Evolutionary conservation across 2,888 invertebrate genomes (phyloP).

Genomic region (Cheilosia urbana): DNA sequence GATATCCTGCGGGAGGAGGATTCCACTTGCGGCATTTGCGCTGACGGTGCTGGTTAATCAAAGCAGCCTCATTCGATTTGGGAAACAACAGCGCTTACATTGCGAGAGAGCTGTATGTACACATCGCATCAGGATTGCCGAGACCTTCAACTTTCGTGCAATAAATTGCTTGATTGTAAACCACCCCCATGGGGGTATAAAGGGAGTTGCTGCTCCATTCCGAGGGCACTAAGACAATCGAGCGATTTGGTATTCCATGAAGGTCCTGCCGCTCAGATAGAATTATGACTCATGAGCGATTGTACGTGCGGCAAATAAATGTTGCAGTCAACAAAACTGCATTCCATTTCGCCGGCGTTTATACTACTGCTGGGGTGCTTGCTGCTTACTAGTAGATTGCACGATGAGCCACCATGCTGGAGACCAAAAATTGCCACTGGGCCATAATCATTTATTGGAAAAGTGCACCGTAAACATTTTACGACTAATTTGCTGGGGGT

Average conservation of each 20-base stretch:
- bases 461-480: slow-evolving; percentile 76
- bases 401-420: slow-evolving; percentile 6
- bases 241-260: slow-evolving; percentile 69
- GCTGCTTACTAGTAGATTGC: not conserved
- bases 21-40: slow-evolving; percentile 63
- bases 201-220: not conserved
- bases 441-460: slow-evolving; percentile 75
- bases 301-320: slow-evolving; percentile 77
- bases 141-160: slow-evolving; percentile 74
- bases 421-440: slow-evolving; percentile 56
- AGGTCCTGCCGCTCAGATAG: slow-evolving; percentile 76
- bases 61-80: slow-evolving; percentile 75
- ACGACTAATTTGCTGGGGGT: slow-evolving; percentile 76
- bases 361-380: not conserved
- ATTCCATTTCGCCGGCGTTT: slow-evolving; percentile 8
- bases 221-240: slow-evolving; percentile 50
- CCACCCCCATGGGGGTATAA: slow-evolving; percentile 67
- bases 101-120: slow-evolving; percentile 1
- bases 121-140: slow-evolving; percentile 17
- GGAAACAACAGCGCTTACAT: slow-evolving; percentile 51
- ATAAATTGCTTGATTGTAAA: slow-evolving; percentile 76
- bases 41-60: slow-evolving; percentile 70
- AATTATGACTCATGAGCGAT: slow-evolving; percentile 77
- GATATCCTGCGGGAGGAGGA: slow-evolving; percentile 59
- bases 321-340: slow-evolving; percentile 74